phyloP scores from a whole-genome alignment of 2,888 invertebrate genomes.

The Machimus rusticus region DNA sequence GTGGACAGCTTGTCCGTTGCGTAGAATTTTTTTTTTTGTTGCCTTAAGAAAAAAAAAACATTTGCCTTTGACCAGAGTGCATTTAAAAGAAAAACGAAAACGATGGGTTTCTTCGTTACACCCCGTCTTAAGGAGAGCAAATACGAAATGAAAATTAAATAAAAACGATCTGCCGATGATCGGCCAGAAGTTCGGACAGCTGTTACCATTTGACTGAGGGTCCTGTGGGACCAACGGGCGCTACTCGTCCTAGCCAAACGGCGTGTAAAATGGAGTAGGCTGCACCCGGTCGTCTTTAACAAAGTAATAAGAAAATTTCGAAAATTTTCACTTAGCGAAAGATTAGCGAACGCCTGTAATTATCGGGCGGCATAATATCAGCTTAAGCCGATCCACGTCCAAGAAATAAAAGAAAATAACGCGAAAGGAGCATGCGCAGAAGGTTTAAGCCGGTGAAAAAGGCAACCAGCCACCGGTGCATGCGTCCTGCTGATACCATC shows the following conservation, averaged over 20 bases:
- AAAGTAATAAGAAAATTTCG: neutral
- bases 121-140: neutral
- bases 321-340: slow-evolving; percentile 13
- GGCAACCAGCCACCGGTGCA: slow-evolving; percentile 3
- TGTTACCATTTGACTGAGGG: neutral
- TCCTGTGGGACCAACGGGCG: neutral
- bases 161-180: slow-evolving; percentile 1
- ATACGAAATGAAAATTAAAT: neutral
- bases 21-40: neutral
- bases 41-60: neutral
- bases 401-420: neutral
- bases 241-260: neutral
- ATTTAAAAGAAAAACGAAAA: neutral
- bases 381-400: neutral
- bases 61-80: neutral
- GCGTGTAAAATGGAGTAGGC: neutral
- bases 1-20: neutral
- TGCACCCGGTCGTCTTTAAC: neutral
- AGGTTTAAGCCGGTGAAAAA: neutral
- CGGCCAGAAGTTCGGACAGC: slow-evolving; percentile 24
- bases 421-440: neutral
- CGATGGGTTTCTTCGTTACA: neutral
- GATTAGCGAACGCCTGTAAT: slow-evolving; percentile 22
- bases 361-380: slow-evolving; percentile 5
- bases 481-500: slow-evolving; percentile 5